phyloP scores from a whole-genome alignment of 2,888 invertebrate genomes.

The Lithophane socia region DNA sequence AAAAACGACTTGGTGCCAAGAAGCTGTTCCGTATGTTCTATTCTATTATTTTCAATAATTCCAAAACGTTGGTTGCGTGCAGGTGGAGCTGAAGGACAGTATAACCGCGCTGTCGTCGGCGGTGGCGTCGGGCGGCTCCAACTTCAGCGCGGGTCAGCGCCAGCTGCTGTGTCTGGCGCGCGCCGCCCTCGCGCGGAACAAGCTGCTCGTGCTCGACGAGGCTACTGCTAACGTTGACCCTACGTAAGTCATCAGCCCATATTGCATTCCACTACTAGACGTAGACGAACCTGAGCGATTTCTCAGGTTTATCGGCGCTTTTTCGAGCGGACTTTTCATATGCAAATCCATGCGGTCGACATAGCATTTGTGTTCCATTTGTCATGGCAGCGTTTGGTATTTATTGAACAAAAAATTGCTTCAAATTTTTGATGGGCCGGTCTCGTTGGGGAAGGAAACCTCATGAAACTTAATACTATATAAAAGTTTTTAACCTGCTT shows the following conservation, averaged over 20 bases:
- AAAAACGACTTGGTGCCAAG: background rate
- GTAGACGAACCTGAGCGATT: background rate
- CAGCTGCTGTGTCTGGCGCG: conserved; percentile 97
- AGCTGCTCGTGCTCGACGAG: conserved; percentile 96
- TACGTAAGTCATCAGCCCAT: conserved; percentile 85
- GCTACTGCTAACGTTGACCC: conserved; percentile 98
- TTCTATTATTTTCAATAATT: background rate
- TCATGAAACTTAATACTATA: background rate
- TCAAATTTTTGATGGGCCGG: background rate
- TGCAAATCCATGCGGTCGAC: background rate
- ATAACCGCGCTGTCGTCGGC: conserved; percentile 91
- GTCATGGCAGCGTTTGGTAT: background rate
- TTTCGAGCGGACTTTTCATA: background rate
- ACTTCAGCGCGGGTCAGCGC: conserved; percentile 96
- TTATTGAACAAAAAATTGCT: background rate
- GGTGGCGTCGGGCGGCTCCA: conserved; percentile 94
- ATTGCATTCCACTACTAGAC: background rate
- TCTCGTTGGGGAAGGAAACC: background rate
- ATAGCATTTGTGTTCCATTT: background rate
- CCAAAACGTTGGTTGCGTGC: background rate
- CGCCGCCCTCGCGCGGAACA: conserved; percentile 94
- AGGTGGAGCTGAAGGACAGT: conserved; percentile 94
- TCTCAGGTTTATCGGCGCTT: background rate
- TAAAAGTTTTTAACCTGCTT: conserved; percentile 31
- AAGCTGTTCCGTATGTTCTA: background rate